Conservation (phyloP, 2,113 vertebrate species). For the Nipponia nippon region DNA sequence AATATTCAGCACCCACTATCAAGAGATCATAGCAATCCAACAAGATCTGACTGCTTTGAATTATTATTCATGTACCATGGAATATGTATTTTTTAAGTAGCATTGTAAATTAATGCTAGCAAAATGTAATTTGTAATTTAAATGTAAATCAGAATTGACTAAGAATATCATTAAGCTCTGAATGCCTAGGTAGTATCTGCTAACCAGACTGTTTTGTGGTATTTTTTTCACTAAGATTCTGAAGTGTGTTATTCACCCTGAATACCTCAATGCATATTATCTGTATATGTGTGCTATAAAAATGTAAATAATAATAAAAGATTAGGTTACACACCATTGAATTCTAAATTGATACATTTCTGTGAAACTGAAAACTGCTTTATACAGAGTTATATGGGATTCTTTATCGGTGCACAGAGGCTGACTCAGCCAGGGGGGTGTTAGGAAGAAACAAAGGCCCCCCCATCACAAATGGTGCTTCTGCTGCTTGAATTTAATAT, state of each 20-base stretch:
- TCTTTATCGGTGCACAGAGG: not conserved
- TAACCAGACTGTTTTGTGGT: not conserved
- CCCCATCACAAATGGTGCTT: not conserved
- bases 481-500: not conserved
- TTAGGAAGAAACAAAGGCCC: not conserved
- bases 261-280: not conserved
- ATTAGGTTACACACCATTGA: not conserved
- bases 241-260: not conserved
- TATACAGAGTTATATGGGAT: not conserved
- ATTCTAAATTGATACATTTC: not conserved
- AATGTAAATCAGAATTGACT: conserved; percentile 58
- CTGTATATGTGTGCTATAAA: not conserved
- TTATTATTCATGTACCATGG: conserved; percentile 41
- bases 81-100: conserved; percentile 57
- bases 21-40: conserved; percentile 11
- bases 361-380: not conserved
- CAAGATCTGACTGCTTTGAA: not conserved
- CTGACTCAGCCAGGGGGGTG: not conserved
- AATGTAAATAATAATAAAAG: conserved; percentile 17
- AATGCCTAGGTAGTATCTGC: not conserved
- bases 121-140: conserved; percentile 53
- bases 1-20: conserved; percentile 13
- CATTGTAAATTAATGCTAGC: conserved; percentile 45
- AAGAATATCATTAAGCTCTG: conserved; percentile 40
- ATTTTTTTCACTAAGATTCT: not conserved